Percentiles rank a stretch among this genome's conserved stretches.
Conservation (phyloP, 2,797 vertebrate genomes). For the Pelochelys cantorii region DNA sequence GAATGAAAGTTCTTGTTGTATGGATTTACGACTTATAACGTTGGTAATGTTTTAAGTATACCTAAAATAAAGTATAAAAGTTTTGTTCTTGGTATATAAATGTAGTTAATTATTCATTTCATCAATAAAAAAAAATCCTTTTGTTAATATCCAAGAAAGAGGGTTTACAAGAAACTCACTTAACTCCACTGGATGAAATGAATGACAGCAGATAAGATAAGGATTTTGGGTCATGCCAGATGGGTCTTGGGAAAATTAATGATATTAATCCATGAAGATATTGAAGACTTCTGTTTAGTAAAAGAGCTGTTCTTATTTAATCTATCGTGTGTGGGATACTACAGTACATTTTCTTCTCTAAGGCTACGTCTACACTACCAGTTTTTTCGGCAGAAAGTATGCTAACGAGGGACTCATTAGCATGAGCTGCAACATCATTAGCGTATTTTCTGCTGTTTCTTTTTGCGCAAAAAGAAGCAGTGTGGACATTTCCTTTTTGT, state of each 20-base stretch:
- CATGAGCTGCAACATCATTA: too few species aligned
- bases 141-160: conserved; percentile 58
- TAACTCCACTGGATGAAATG: conserved; percentile 43
- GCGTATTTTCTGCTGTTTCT: too few species aligned
- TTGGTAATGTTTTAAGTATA: conserved; percentile 67
- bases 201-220: conserved; percentile 38
- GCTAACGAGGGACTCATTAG: too few species aligned
- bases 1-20: conserved; percentile 65
- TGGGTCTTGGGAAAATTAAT: conserved; percentile 4
- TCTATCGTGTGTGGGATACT: not conserved
- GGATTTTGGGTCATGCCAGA: conserved; percentile 15
- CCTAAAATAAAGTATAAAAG: conserved; percentile 67
- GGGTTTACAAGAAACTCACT: conserved; percentile 42
- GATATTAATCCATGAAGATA: conserved; percentile 45
- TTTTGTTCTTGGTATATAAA: conserved; percentile 70
- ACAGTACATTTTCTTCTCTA: not conserved
- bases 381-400: too few species aligned
- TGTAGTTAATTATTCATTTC: conserved; percentile 66
- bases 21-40: conserved; percentile 65
- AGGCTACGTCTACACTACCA: not conserved
- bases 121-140: conserved; percentile 57
- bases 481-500: too few species aligned
- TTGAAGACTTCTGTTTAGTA: conserved; percentile 52
- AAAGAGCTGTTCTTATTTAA: conserved; percentile 1
- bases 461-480: too few species aligned